Evolutionary conservation across 2,113 vertebrate genomes (phyloP).

Genomic region (Heterocephalus glaber): DNA sequence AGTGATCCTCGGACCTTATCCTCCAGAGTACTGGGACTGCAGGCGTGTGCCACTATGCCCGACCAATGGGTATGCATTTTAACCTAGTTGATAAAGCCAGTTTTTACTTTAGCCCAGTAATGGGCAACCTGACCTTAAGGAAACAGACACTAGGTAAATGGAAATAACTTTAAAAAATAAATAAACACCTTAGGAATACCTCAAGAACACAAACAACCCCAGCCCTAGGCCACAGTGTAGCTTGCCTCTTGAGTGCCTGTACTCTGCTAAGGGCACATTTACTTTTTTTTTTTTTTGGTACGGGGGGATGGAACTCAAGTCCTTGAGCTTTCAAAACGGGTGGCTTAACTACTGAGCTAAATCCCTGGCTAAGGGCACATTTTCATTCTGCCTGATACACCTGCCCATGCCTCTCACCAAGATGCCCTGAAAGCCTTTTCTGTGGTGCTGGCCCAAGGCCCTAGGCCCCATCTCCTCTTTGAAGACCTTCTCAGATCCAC

Average conservation of each 20-base stretch:
- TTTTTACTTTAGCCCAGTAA: not conserved
- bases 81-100: not conserved
- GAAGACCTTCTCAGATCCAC: not conserved
- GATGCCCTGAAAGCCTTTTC: not conserved
- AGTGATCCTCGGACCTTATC: too few species aligned
- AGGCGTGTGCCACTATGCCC: too few species aligned
- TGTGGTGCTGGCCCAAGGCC: not conserved
- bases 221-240: not conserved
- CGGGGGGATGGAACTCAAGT: too few species aligned
- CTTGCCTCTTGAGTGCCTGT: not conserved
- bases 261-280: not conserved
- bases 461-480: not conserved
- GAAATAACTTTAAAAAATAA: not conserved
- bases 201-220: not conserved
- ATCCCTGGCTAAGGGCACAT: too few species aligned
- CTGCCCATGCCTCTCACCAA: not conserved
- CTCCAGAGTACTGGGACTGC: too few species aligned
- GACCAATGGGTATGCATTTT: not conserved
- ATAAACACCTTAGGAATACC: not conserved
- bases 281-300: too few species aligned
- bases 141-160: not conserved
- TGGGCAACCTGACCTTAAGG: not conserved
- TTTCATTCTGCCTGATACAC: not conserved
- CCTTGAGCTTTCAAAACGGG: too few species aligned
- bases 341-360: too few species aligned